Conservation (phyloP, 2,888 invertebrate genomes). For the Tyria jacobaeae region DNA sequence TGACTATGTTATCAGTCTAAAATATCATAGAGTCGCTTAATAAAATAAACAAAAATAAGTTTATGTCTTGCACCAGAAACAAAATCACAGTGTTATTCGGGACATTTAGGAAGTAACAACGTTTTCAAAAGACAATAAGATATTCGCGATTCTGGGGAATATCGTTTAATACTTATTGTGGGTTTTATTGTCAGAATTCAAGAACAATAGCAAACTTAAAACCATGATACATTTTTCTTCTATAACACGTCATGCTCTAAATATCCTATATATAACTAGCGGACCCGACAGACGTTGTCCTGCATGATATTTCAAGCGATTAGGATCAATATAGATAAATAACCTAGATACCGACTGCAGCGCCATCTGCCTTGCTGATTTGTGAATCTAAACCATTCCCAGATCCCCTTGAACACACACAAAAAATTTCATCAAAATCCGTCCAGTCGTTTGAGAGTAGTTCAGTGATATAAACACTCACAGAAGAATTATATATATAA, state of each 20-base stretch:
- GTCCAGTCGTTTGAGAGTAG: too few species aligned
- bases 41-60: background rate
- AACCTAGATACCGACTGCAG: too few species aligned
- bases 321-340: too few species aligned
- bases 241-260: background rate
- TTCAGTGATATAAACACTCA: too few species aligned
- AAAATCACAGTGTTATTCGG: constrained; percentile 53
- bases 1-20: background rate
- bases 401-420: too few species aligned
- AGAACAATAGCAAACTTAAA: constrained; percentile 26
- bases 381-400: too few species aligned
- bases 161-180: constrained; percentile 61
- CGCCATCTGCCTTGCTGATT: too few species aligned
- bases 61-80: constrained; percentile 45
- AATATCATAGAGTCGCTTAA: background rate
- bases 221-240: background rate
- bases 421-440: too few species aligned
- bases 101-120: constrained; percentile 61
- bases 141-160: constrained; percentile 60
- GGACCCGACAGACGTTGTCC: too few species aligned
- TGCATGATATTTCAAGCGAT: too few species aligned
- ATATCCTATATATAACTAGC: too few species aligned
- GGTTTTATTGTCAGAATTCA: constrained; percentile 57
- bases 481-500: too few species aligned
- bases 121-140: constrained; percentile 67